A percentile compares a stretch with the other conserved stretches of the same genome.
Evolutionary conservation across 2,888 invertebrate species (phyloP).

Genomic region (Lasius platythorax): DNA sequence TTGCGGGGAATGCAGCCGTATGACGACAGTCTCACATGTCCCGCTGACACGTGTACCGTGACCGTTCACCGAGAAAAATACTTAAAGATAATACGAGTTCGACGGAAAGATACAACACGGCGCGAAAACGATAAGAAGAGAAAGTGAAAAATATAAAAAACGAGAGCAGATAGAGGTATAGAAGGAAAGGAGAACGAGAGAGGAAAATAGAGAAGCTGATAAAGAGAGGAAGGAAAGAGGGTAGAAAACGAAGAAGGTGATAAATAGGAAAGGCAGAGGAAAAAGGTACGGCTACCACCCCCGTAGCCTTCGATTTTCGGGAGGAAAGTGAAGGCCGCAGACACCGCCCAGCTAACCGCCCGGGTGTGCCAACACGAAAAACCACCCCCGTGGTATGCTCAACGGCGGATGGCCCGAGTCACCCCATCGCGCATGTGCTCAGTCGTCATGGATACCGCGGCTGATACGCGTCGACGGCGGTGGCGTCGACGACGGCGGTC

Average conservation of each 20-base stretch:
- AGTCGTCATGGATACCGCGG: constrained; percentile 71
- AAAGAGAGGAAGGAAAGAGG: constrained; percentile 22
- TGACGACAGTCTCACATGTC: background rate
- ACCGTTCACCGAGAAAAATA: background rate
- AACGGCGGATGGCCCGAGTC: constrained; percentile 67
- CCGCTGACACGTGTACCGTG: constrained; percentile 57
- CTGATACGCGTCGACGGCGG: constrained; percentile 46
- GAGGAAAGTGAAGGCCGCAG: constrained; percentile 84
- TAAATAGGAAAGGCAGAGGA: constrained; percentile 42
- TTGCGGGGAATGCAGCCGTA: constrained; percentile 13
- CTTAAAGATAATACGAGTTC: background rate
- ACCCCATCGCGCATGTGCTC: constrained; percentile 71
- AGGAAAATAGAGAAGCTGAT: background rate
- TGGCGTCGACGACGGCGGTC: constrained; percentile 24
- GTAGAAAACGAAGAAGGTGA: constrained; percentile 48
- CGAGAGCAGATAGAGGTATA: background rate
- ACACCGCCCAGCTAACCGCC: constrained; percentile 87
- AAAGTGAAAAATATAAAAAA: constrained; percentile 19
- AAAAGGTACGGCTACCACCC: constrained; percentile 65
- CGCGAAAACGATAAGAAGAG: constrained; percentile 11
- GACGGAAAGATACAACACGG: background rate
- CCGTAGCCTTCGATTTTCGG: constrained; percentile 78
- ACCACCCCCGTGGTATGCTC: constrained; percentile 79
- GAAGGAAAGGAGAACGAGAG: background rate
- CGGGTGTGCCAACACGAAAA: constrained; percentile 83